These are phyloP conservation scores for Brachyptera risi DNA, from an alignment of 2,888 invertebrate genomes.

Conservation along the genomic window DNA sequence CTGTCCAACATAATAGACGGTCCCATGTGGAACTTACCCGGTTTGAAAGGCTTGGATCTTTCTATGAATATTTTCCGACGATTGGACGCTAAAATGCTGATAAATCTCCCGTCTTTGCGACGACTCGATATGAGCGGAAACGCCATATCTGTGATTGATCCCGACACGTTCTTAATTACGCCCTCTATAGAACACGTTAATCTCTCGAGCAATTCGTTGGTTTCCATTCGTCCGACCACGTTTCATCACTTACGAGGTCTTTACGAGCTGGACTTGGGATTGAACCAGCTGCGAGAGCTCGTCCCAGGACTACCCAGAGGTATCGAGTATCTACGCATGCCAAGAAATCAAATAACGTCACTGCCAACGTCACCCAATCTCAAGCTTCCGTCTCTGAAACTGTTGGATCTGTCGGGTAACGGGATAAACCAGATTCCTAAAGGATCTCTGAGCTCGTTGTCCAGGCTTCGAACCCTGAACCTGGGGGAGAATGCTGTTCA, in stretches of 20 bases:
- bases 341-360: conserved; percentile 62
- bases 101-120: conserved; percentile 69
- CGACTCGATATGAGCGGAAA: conserved; percentile 75
- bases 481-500: conserved; percentile 70
- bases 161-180: conserved; percentile 67
- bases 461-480: conserved; percentile 63
- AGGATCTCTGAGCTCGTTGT: conserved; percentile 60
- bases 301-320: conserved; percentile 74
- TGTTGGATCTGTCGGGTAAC: conserved; percentile 70
- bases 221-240: conserved; percentile 68
- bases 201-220: conserved; percentile 69
- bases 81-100: conserved; percentile 66
- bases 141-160: conserved; percentile 63
- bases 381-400: conserved; percentile 63
- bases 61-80: conserved; percentile 69
- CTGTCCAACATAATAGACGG: conserved; percentile 66
- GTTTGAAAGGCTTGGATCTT: conserved; percentile 77
- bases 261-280: conserved; percentile 73
- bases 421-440: conserved; percentile 65
- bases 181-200: conserved; percentile 74
- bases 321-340: conserved; percentile 67
- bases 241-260: conserved; percentile 69
- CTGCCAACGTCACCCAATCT: conserved; percentile 60
- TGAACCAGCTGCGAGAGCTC: conserved; percentile 67
- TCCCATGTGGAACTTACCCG: conserved; percentile 81